Percentiles rank a stretch among this genome's conserved stretches.
These are phyloP conservation scores for Agonopterix subpropinquella DNA, from an alignment of 2,888 invertebrate species.

Conservation along the genomic window DNA sequence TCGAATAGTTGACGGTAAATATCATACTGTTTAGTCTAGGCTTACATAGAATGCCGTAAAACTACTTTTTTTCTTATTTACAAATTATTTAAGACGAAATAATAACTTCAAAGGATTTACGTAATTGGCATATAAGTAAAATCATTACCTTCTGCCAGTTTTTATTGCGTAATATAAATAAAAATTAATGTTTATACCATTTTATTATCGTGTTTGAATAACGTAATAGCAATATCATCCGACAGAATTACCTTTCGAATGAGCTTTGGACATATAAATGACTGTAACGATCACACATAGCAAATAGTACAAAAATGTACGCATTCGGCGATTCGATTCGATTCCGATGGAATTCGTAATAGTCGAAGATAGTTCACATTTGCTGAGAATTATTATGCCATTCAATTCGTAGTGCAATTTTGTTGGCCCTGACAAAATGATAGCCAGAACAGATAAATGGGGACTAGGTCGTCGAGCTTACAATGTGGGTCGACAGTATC, in stretches of 20 bases:
- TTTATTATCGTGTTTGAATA: slow-evolving; percentile 9
- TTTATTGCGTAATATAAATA: slow-evolving; percentile 17
- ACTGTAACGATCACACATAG: slow-evolving; percentile 14
- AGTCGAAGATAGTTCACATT: slow-evolving; percentile 12
- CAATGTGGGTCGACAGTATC: no score
- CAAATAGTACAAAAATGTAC: slow-evolving; percentile 18
- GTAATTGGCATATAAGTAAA: neutral
- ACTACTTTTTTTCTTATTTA: no score
- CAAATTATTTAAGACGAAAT: neutral
- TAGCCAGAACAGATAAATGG: neutral
- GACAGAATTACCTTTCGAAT: slow-evolving; percentile 7
- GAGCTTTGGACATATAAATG: slow-evolving; percentile 8
- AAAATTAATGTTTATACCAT: slow-evolving; percentile 18
- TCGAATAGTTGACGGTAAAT: slow-evolving; percentile 29
- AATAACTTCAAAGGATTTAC: neutral
- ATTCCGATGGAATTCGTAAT: slow-evolving; percentile 10
- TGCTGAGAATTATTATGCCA: slow-evolving; percentile 11
- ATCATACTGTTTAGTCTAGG: slow-evolving; percentile 20
- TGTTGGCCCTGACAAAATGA: slow-evolving; percentile 2
- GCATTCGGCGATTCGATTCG: slow-evolving; percentile 14
- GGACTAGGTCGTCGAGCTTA: neutral
- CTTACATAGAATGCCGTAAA: slow-evolving; percentile 8
- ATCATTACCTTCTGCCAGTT: neutral
- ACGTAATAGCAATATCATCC: slow-evolving; percentile 7
- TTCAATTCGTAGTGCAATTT: neutral